Percentiles rank a stretch among this genome's conserved stretches.
Conservation (phyloP, 2,888 invertebrate genomes). For the Microdon myrmicae region DNA sequence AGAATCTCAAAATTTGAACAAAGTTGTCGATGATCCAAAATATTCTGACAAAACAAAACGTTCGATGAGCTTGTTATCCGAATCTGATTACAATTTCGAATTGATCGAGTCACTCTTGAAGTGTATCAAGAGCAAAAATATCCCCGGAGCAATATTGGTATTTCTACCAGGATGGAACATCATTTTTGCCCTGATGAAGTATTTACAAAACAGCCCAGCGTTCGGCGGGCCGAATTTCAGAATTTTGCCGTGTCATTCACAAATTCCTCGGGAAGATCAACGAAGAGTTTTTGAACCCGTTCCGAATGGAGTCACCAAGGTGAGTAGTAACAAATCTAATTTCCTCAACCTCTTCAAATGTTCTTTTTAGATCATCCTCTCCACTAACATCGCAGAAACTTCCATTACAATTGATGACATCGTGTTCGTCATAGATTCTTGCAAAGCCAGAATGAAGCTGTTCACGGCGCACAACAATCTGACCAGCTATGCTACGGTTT, state of each 20-base stretch:
- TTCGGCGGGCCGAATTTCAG: conserved; percentile 78
- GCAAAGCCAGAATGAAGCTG: conserved; percentile 96
- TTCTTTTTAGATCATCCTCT: conserved; percentile 82
- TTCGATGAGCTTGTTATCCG: conserved; percentile 81
- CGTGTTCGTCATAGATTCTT: conserved; percentile 96
- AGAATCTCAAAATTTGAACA: conserved; percentile 82
- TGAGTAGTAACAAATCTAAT: conserved; percentile 60
- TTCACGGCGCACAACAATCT: conserved; percentile 99
- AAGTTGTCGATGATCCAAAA: conserved; percentile 66
- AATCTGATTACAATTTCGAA: conserved; percentile 92
- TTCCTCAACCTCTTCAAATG: conserved; percentile 2
- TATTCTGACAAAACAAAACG: conserved; percentile 74
- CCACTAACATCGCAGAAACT: conserved; percentile 98
- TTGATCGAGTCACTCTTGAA: conserved; percentile 83
- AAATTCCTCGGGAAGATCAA: conserved; percentile 95
- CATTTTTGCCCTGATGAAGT: conserved; percentile 91
- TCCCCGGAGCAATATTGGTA: conserved; percentile 88
- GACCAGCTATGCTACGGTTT: conserved; percentile 97
- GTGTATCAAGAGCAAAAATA: conserved; percentile 71
- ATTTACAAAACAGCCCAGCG: conserved; percentile 77
- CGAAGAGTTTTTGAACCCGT: conserved; percentile 90
- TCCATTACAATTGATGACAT: conserved; percentile 99
- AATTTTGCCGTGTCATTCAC: conserved; percentile 95
- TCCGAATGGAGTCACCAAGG: conserved; percentile 85
- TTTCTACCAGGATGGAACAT: conserved; percentile 98